phyloP scores from a whole-genome alignment of 64 coral and sea anemone genomes.

The Platygyra sinensis region DNA sequence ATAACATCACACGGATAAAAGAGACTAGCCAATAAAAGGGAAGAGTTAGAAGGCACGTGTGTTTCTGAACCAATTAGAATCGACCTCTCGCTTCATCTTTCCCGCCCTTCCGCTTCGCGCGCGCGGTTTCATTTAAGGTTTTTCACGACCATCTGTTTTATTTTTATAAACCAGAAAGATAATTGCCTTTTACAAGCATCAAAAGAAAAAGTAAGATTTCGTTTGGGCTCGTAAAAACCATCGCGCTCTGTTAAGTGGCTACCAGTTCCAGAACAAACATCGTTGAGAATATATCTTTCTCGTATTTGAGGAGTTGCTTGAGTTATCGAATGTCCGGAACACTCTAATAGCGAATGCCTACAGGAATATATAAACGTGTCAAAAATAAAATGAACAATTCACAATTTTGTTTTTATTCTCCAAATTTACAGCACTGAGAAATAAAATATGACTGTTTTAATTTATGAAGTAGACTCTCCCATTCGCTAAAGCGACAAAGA shows the following conservation, averaged over 20 bases:
- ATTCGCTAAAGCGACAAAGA: not conserved
- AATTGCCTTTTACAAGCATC: no score
- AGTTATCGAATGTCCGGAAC: not conserved
- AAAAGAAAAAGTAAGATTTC: not conserved
- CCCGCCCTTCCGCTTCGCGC: not conserved
- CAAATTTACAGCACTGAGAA: no score
- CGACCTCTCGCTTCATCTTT: not conserved
- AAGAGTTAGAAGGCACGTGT: not conserved
- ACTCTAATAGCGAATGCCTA: no score
- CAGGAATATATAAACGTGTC: not conserved
- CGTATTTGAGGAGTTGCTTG: not conserved
- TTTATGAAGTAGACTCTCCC: no score
- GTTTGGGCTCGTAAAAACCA: not conserved
- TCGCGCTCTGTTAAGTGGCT: not conserved
- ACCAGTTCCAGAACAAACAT: conserved; percentile 12
- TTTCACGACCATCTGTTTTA: no score
- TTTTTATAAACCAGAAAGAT: no score
- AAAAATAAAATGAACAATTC: not conserved
- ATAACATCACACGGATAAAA: not conserved
- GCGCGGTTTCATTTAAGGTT: not conserved
- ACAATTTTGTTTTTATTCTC: no score
- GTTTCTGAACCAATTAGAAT: not conserved
- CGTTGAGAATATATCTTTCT: not conserved
- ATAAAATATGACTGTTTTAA: no score
- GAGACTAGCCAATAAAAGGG: not conserved